Base-by-base conservation (phyloP, 2,113 vertebrate genomes). In the Daubentonia madagascariensis region DNA sequence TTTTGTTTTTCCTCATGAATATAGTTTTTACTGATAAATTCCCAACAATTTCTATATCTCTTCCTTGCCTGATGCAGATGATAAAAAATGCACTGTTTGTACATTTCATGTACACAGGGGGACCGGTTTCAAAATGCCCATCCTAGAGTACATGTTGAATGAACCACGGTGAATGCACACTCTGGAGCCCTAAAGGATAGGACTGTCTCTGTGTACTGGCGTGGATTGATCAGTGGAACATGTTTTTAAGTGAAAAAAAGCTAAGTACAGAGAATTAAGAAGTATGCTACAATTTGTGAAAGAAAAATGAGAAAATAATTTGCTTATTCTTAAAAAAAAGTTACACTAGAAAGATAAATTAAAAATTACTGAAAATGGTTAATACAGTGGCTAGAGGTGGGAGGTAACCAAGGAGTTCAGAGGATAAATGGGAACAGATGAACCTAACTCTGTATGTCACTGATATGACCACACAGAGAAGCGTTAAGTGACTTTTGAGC, bases 391-490 rank as follows among this genome's bases (percentile, higher is more conserved):
- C 35, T 13, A 6, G 30, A 65, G 75, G 22, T 32, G 5, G 48
- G 16, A 30, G n/a, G n/a, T n/a, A 10, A 50, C 35, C 52, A 16
- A 28, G 52, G 40, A 23, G 18, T 14, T 14, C 1, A 37, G 50
- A 76, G 13, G 30, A 78, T 30, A 59, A 7, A 61, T 25, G 30
- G 18, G 25, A 43, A 35, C 23, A 37, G 43, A 25, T 10, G 32
- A 3, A 14, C 10, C 25, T 35, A 30, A 50, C n/a, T 45, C 28
- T 0, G 6, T 43, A 28, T 48, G 9, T 48, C 20, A 0, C 3
- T 25, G 28, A 17, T 30, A 11, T 8, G 1, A 23, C 25, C 23
- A 48, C n/a, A 68, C 23, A 40, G 70, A 67, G 40, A 12, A 59
- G 35, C 10, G 37, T 10, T 9, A 8, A 40, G 54, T 0, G 1